phyloP scores from a whole-genome alignment of 2,888 invertebrate species.

The Nasonovia ribisnigri region DNA sequence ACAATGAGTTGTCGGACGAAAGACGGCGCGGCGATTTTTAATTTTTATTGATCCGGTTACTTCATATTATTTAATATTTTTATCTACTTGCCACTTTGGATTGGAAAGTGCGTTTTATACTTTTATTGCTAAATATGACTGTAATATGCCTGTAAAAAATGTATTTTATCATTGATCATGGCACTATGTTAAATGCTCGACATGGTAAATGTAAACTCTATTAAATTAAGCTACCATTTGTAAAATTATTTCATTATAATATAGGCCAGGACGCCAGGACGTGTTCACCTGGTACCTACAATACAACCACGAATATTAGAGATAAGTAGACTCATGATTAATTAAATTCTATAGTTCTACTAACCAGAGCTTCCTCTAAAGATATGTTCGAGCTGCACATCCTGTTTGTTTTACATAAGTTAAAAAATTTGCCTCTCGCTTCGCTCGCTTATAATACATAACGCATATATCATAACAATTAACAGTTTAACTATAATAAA shows the following conservation, averaged over 20 bases:
- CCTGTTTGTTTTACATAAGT: no score
- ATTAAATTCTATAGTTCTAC: no score
- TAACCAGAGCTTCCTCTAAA: no score
- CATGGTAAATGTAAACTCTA: not conserved
- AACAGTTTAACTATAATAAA: no score
- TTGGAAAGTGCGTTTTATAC: no score
- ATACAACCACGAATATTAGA: not conserved
- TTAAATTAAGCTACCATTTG: not conserved
- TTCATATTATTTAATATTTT: not conserved
- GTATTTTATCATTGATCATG: no score
- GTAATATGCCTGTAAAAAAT: not conserved
- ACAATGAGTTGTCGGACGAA: not conserved
- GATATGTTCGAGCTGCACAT: no score
- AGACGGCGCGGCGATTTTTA: not conserved
- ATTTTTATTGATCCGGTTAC: not conserved
- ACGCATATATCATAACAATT: no score
- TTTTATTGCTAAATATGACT: no score
- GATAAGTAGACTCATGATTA: no score
- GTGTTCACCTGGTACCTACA: not conserved
- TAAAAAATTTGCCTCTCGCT: no score
- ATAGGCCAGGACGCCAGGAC: not conserved
- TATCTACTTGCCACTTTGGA: not conserved
- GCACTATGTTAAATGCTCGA: not conserved
- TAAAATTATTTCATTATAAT: not conserved
- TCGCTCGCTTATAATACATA: no score